Conservation (phyloP, 2,888 invertebrate species). For the Prenolepis imparis region DNA sequence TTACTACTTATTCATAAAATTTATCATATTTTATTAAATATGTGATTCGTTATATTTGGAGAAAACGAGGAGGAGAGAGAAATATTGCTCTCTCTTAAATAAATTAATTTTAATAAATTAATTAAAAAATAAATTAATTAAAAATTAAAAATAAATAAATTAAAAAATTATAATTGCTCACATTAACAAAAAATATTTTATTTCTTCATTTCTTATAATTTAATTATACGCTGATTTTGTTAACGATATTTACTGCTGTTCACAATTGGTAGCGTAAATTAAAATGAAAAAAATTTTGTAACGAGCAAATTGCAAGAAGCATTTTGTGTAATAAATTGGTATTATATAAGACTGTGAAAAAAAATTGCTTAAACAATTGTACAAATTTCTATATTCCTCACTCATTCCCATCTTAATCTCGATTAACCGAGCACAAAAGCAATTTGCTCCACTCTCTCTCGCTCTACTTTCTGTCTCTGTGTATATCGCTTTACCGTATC, state of each 20-base stretch:
- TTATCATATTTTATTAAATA: not conserved
- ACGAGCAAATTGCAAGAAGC: not conserved
- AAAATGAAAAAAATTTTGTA: not conserved
- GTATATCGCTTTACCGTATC: constrained; percentile 25
- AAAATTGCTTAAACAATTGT: not conserved
- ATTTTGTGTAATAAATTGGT: not conserved
- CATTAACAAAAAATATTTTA: not conserved
- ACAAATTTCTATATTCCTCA: not conserved
- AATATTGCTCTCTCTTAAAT: not conserved
- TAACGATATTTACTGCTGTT: not conserved
- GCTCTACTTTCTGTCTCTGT: not conserved
- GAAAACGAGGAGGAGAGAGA: not conserved
- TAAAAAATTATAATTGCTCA: not conserved
- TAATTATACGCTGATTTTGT: not conserved
- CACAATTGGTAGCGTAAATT: not conserved
- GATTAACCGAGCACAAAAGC: constrained; percentile 33
- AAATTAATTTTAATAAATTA: not conserved
- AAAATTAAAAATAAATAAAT: too few relatives aligned
- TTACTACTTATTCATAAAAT: not conserved
- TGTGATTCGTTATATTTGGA: not conserved
- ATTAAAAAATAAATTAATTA: not conserved
- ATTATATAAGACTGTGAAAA: not conserved
- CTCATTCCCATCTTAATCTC: constrained; percentile 18
- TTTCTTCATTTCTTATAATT: not conserved
- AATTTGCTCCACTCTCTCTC: constrained; percentile 15